Conservation (phyloP, 2,888 invertebrate genomes). For the Cerastis leucographa region DNA sequence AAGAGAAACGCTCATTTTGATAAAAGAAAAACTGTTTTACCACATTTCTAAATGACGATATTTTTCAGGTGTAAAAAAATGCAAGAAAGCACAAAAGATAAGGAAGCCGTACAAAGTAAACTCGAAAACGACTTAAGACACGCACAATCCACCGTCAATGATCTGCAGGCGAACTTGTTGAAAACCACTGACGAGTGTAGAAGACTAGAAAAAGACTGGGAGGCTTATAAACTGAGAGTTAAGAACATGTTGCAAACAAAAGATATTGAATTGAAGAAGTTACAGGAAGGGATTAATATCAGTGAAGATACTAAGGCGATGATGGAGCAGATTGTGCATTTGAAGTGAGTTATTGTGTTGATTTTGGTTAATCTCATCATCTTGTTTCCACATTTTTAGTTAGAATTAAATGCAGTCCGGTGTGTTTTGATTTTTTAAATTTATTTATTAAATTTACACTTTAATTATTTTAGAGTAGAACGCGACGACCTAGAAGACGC, state of each 20-base stretch:
- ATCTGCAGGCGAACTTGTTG: constrained; percentile 78
- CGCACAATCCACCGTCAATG: constrained; percentile 78
- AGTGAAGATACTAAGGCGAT: constrained; percentile 81
- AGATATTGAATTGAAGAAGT: constrained; percentile 81
- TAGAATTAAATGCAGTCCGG: neutral
- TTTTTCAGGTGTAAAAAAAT: constrained; percentile 74
- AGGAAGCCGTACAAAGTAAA: constrained; percentile 72
- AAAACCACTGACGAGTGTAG: constrained; percentile 80
- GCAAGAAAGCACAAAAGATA: constrained; percentile 70
- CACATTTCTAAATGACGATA: neutral
- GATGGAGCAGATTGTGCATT: constrained; percentile 79
- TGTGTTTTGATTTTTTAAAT: neutral
- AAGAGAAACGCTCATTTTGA: neutral
- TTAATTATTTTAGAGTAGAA: constrained; percentile 74
- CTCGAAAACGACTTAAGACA: constrained; percentile 83
- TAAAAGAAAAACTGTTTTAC: neutral
- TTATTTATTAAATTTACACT: neutral
- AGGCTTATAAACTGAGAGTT: constrained; percentile 85
- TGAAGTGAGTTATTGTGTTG: constrained; percentile 77
- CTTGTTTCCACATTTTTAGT: neutral
- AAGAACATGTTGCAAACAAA: constrained; percentile 84
- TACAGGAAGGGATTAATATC: constrained; percentile 78
- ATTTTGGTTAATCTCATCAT: neutral
- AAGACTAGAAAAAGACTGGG: constrained; percentile 85
- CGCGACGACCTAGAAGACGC: constrained; percentile 78